phyloP scores from a whole-genome alignment of 2,888 invertebrate genomes.

The Atherix ibis region DNA sequence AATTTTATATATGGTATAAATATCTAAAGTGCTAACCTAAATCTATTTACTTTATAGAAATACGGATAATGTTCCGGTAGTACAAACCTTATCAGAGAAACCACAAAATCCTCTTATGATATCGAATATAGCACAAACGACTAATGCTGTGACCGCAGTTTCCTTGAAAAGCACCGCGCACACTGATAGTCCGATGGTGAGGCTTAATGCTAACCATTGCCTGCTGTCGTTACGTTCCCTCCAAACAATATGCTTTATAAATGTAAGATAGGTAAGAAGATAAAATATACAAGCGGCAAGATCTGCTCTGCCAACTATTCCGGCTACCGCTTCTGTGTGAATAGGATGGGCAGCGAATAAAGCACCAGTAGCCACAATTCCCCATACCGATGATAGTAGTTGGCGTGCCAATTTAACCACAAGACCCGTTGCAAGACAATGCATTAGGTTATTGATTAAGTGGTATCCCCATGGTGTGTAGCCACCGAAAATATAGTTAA shows the following conservation, averaged over 20 bases:
- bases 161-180: conserved; percentile 89
- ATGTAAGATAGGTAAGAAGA: conserved; percentile 71
- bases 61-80: too few relatives aligned
- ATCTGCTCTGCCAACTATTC: conserved; percentile 90
- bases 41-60: too few relatives aligned
- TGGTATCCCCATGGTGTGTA: conserved; percentile 74
- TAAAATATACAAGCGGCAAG: conserved; percentile 83
- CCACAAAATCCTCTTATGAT: conserved; percentile 40
- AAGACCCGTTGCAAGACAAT: conserved; percentile 68
- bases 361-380: conserved; percentile 60
- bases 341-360: conserved; percentile 91
- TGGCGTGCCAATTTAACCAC: conserved; percentile 63
- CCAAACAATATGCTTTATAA: conserved; percentile 59
- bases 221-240: conserved; percentile 36
- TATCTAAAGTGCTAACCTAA: too few relatives aligned
- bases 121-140: conserved; percentile 81
- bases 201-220: conserved; percentile 43
- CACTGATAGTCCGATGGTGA: conserved; percentile 47
- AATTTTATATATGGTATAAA: too few relatives aligned
- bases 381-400: conserved; percentile 50
- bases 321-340: conserved; percentile 93
- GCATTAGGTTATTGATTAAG: conserved; percentile 69
- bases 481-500: conserved; percentile 64
- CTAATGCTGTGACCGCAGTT: conserved; percentile 83
- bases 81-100: conserved; percentile 36